phyloP scores from a whole-genome alignment of 2,797 vertebrate genomes.

The Emydoidea blandingii region DNA sequence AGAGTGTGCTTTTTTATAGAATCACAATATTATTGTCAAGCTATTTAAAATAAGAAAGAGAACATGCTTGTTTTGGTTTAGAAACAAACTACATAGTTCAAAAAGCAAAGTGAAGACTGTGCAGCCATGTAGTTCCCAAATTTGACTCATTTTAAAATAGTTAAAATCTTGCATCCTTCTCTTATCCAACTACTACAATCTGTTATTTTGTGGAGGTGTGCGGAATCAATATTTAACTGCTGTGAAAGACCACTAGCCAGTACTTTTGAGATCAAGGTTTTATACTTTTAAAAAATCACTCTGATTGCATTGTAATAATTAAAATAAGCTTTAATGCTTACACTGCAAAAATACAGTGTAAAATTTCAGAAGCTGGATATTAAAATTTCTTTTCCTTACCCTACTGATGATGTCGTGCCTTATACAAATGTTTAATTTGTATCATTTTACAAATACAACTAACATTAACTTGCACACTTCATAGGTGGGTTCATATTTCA shows the following conservation, averaged over 20 bases:
- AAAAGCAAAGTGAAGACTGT: neutral
- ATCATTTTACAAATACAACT: neutral
- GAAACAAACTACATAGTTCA: neutral
- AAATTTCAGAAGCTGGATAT: neutral
- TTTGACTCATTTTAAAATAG: neutral
- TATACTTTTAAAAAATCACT: neutral
- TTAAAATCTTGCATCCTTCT: neutral
- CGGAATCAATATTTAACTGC: neutral
- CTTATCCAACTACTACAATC: neutral
- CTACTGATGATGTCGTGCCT: neutral
- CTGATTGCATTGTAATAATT: neutral
- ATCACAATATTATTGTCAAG: neutral
- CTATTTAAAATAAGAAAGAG: too few species aligned
- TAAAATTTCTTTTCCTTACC: neutral
- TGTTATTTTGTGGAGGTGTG: neutral
- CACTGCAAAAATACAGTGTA: neutral
- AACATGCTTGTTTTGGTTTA: neutral
- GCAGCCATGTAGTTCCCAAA: neutral
- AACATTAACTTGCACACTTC: neutral
- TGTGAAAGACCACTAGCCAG: neutral
- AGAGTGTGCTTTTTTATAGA: neutral
- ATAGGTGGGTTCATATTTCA: neutral
- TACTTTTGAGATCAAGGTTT: neutral
- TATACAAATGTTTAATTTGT: neutral
- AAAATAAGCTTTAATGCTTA: neutral